Evolutionary conservation across 2,113 vertebrate species (phyloP), one percentile per base, ranked within the genome.

Genomic region (Cavia porcellus): DNA sequence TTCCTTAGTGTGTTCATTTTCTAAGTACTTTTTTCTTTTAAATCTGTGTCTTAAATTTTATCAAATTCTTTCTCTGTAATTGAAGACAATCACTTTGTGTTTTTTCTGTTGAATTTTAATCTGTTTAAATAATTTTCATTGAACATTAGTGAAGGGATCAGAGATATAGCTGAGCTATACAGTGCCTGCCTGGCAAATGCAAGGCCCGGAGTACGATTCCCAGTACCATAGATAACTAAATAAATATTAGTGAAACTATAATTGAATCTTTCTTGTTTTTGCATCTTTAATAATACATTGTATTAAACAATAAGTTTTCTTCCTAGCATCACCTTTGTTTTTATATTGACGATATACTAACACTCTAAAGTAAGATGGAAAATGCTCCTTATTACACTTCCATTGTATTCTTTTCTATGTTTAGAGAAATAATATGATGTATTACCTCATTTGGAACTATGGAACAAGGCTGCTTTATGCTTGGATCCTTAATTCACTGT

Each of bases 21-120:
- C 42, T n/a, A 84, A 93, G 50, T 59, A 5, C 12, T 80, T 35
- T 85, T 86, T 87, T 88, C n/a, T 75, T 92, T 89, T 89, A 92
- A 81, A 91, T 95, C 42, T 87, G 32, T 15, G 2, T 70, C 4
- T 66, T 64, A 83, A 87, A 61, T 80, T 95, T 93, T 93, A 57
- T 19, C 38, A 83, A n/a, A 35, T 64, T 82, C 15, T 87, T 82
- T 80, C n/a, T 95, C 11, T n/a, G 8, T 84, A 59, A 64, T 80
- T 93, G 61, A 25, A 95, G 1, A 12, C 83, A 32, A 47, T 80
- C 24, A 72, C 17, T 77, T 15, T 92, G 66, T 55, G n/a, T 90
- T 95, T 79, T 81, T 81, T 94, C 35, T 45, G 0, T 89, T 85
- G 11, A 84, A 35, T 92, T 83, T 83, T 92, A 77, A 74, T 91